Evolutionary conservation across 2,888 invertebrate genomes (phyloP).

Genomic region (Microdon myrmicae): DNA sequence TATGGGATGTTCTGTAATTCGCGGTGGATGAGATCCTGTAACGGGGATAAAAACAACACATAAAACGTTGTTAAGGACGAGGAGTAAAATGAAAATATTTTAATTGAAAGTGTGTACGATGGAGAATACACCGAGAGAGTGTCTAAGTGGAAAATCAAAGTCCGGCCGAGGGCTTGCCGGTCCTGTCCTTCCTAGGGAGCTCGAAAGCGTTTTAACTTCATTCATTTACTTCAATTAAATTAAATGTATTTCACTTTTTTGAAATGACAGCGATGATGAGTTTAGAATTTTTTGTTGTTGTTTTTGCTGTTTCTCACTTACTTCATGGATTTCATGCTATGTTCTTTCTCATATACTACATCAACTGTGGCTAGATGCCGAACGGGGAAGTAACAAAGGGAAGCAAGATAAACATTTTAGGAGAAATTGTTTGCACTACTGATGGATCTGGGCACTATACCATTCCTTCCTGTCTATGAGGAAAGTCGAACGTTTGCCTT

Average conservation of each 20-base stretch:
- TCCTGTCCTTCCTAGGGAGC: slow-evolving; percentile 1
- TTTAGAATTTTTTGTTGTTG: slow-evolving; percentile 43
- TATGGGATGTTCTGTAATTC: slow-evolving; percentile 90
- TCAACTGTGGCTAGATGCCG: no score
- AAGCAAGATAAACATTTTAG: slow-evolving; percentile 15
- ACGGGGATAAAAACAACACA: no score
- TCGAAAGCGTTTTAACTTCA: slow-evolving; percentile 50
- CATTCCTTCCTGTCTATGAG: no score
- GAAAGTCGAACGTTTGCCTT: no score
- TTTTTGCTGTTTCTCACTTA: no score
- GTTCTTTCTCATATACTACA: no score
- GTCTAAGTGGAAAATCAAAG: slow-evolving; percentile 47
- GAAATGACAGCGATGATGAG: slow-evolving; percentile 37
- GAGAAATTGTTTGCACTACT: slow-evolving; percentile 34
- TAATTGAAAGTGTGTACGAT: slow-evolving; percentile 42
- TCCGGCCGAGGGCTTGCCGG: background rate
- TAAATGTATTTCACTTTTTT: slow-evolving; percentile 42
- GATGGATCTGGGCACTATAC: no score
- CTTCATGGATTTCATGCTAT: no score
- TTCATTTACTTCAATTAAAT: slow-evolving; percentile 52
- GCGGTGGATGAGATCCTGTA: slow-evolving; percentile 74
- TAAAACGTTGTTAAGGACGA: slow-evolving; percentile 25
- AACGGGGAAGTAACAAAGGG: no score
- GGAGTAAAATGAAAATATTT: slow-evolving; percentile 45
- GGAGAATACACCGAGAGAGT: slow-evolving; percentile 18